phyloP scores from a whole-genome alignment of 2,888 invertebrate genomes.

The Pristionchus arcanus region DNA sequence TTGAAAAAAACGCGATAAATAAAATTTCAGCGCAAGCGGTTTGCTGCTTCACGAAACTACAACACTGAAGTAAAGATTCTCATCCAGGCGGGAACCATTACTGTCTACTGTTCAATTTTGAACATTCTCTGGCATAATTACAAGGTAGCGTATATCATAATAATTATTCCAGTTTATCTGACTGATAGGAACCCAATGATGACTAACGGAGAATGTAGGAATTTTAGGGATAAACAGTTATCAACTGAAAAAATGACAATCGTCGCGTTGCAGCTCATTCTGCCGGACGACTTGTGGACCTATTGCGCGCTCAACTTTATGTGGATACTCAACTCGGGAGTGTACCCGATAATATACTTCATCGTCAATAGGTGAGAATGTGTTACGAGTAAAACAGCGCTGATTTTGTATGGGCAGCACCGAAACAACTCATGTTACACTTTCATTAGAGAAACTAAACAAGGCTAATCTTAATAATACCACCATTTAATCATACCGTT shows the following conservation, averaged over 20 bases:
- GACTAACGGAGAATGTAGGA: not conserved
- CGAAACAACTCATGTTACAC: too few relatives aligned
- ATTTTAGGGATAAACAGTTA: too few relatives aligned
- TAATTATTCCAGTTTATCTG: too few relatives aligned
- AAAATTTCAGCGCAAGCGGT: constrained; percentile 61
- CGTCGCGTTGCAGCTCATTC: constrained; percentile 58
- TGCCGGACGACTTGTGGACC: constrained; percentile 66
- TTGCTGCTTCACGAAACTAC: constrained; percentile 62
- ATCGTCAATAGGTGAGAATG: constrained; percentile 64
- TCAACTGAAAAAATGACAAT: not conserved
- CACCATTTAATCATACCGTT: too few relatives aligned
- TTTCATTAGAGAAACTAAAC: not conserved
- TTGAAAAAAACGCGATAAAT: too few relatives aligned
- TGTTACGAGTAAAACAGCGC: too few relatives aligned
- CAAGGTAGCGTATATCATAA: too few relatives aligned
- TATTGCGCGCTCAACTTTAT: constrained; percentile 71
- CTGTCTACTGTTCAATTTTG: constrained; percentile 70
- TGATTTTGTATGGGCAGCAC: too few relatives aligned
- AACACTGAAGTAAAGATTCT: constrained; percentile 70
- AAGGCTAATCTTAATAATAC: too few relatives aligned
- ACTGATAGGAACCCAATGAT: too few relatives aligned
- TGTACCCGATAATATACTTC: constrained; percentile 72
- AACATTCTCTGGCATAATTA: constrained; percentile 74
- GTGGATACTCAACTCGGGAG: constrained; percentile 74
- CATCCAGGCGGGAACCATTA: constrained; percentile 71